Evolutionary conservation across 2,113 vertebrate genomes (phyloP), one percentile per base, ranked within the genome.

Genomic region (Apodemus speciosus): DNA sequence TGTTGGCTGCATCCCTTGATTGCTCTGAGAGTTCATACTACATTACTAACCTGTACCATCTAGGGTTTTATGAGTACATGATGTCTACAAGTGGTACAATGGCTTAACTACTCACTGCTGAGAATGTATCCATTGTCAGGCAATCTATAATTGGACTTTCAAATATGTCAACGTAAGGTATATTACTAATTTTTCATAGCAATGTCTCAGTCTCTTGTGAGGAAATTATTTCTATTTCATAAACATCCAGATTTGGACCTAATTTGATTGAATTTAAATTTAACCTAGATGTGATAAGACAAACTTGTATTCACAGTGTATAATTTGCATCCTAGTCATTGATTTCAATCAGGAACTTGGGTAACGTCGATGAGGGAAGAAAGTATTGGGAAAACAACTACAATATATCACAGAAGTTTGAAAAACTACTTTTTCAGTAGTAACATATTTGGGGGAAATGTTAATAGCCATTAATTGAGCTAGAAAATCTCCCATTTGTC

Each of bases 221-320:
- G 58, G 20, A 85, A 80, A 88, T 40, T 88, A 7, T 2, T 86
- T 86, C 40, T 83, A 35, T 38, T 30, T 75, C 89, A 66, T 73
- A 68, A 93, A 30, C 43, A 58, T 90, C 66, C 40, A 66, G 30
- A 85, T 20, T 88, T 68, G 43, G 46, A 66, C 23, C 9, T 83
- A 21, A 73, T 94, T 20, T 60, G 81, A 86, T 88, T 90, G 91
- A 88, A 93, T 77, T 92, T 46, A 72, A 8, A 64, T 93, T 88
- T 94, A 92, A 88, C 30, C 51, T 66, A 77, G 68, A 38, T 89
- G 35, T 32, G 43, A 27, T 76, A 66, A 27, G 35, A 60, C 85
- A 40, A 76, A 40, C 16, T 58, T 79, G 27, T 79, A 76, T 58
- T 60, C 75, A 69, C 9, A 69, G 30, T 66, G 38, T 87, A 21